Conservation (phyloP, 2,888 invertebrate species). For the Drosophila subsilvestris region DNA sequence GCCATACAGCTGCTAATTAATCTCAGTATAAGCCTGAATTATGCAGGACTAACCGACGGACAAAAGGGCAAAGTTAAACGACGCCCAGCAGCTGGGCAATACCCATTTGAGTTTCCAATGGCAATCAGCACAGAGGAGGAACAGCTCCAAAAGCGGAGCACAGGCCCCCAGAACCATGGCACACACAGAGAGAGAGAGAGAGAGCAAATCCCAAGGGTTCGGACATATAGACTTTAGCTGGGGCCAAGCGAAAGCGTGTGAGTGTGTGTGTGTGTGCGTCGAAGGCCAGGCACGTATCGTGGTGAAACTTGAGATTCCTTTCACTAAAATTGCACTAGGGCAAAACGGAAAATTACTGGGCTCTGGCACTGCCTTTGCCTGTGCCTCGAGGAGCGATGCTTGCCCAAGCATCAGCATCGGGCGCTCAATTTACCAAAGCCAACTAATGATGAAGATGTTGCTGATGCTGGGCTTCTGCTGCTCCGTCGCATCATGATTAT, state of each 20-base stretch:
- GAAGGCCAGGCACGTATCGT: conserved; percentile 20
- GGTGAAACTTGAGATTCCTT: conserved; percentile 57
- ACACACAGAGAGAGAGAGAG: conserved; percentile 8
- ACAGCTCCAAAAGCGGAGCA: conserved; percentile 22
- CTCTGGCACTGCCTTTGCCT: neutral
- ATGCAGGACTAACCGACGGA: conserved; percentile 30
- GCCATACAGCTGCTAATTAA: conserved; percentile 43
- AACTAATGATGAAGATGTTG: conserved; percentile 45
- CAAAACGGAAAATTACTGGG: conserved; percentile 63
- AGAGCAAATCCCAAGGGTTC: conserved; percentile 21
- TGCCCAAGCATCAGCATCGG: conserved; percentile 17
- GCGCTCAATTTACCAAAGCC: conserved; percentile 67
- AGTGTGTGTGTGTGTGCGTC: neutral
- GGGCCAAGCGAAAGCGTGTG: conserved; percentile 37
- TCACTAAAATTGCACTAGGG: conserved; percentile 50
- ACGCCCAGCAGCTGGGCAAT: conserved; percentile 42
- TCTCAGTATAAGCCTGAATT: conserved; percentile 43
- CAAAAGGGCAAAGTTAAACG: conserved; percentile 46
- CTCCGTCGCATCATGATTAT: conserved; percentile 47
- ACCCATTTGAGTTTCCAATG: conserved; percentile 24
- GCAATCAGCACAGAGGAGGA: conserved; percentile 23
- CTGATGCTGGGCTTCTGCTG: conserved; percentile 30
- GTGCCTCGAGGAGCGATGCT: conserved; percentile 3
- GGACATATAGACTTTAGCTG: conserved; percentile 4
- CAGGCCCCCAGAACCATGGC: neutral